These are phyloP conservation scores for Cylloceria caligata DNA, from an alignment of 2,888 invertebrate genomes.

Conservation along the genomic window DNA sequence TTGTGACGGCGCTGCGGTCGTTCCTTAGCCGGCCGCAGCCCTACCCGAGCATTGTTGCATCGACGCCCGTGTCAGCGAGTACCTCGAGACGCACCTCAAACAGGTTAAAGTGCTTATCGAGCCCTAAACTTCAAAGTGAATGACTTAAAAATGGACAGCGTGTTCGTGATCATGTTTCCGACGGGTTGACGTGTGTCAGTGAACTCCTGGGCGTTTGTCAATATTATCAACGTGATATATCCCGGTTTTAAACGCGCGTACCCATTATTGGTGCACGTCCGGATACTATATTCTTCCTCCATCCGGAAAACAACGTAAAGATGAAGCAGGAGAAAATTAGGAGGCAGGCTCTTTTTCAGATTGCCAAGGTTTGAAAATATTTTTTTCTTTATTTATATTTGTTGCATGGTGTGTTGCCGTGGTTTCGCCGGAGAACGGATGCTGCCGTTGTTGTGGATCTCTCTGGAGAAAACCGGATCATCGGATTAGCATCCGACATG, in stretches of 20 bases:
- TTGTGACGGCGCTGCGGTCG: slow-evolving; percentile 78
- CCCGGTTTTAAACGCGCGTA: slow-evolving; percentile 19
- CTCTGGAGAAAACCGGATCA: slow-evolving; percentile 61
- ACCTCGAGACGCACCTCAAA: slow-evolving; percentile 70
- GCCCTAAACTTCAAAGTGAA: background rate
- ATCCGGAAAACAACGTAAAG: slow-evolving; percentile 40
- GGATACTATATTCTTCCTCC: slow-evolving; percentile 46
- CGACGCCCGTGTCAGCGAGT: slow-evolving; percentile 81
- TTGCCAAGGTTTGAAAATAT: slow-evolving; percentile 88
- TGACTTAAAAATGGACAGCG: slow-evolving; percentile 52
- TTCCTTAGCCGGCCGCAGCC: slow-evolving; percentile 76
- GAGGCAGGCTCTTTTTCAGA: slow-evolving; percentile 88
- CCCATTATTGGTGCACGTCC: slow-evolving; percentile 44
- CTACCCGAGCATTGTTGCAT: slow-evolving; percentile 82
- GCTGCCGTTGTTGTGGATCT: slow-evolving; percentile 49
- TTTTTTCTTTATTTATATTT: slow-evolving; percentile 2
- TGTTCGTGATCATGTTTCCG: slow-evolving; percentile 48
- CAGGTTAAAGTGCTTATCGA: slow-evolving; percentile 60
- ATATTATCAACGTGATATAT: slow-evolving; percentile 25
- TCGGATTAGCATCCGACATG: slow-evolving; percentile 63
- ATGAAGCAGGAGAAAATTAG: slow-evolving; percentile 82
- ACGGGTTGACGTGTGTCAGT: slow-evolving; percentile 50
- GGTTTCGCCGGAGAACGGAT: slow-evolving; percentile 2
- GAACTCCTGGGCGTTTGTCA: slow-evolving; percentile 15
- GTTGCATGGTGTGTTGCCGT: background rate